Evolutionary conservation across 2,888 invertebrate genomes (phyloP).

Genomic region (Diarsia rubi): DNA sequence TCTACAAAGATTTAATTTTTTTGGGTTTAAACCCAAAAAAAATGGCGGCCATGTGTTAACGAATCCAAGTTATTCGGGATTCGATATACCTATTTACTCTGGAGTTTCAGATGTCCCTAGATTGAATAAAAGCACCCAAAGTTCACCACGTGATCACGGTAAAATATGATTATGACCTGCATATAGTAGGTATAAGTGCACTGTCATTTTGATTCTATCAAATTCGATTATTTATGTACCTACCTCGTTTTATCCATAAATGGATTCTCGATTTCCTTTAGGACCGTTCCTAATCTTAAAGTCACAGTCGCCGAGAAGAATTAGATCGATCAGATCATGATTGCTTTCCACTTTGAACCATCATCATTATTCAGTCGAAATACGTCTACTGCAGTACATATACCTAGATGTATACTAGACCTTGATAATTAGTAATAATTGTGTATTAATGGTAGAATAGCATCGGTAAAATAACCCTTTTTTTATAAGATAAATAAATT

Average conservation of each 20-base stretch:
- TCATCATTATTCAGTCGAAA: slow-evolving; percentile 9
- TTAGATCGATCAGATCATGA: slow-evolving; percentile 7
- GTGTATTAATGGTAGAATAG: not conserved
- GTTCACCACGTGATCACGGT: not conserved
- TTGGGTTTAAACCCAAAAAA: too few relatives aligned
- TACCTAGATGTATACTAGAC: not conserved
- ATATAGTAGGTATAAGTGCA: not conserved
- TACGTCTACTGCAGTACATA: not conserved
- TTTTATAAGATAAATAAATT: slow-evolving; percentile 1
- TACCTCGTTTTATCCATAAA: slow-evolving; percentile 15
- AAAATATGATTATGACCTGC: not conserved
- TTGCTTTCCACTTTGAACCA: slow-evolving; percentile 9
- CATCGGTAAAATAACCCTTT: not conserved
- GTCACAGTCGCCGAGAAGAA: slow-evolving; percentile 6
- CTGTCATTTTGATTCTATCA: slow-evolving; percentile 2
- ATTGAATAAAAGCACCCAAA: slow-evolving; percentile 1
- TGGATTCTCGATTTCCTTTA: slow-evolving; percentile 20
- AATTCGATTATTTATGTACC: too few relatives aligned
- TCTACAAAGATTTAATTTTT: slow-evolving; percentile 1
- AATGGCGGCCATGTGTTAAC: not conserved
- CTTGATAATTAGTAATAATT: not conserved
- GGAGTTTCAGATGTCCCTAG: not conserved
- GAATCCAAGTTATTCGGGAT: not conserved
- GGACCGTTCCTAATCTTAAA: slow-evolving; percentile 4
- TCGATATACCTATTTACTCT: not conserved